These are phyloP conservation scores for Blastobasis adustella DNA, from an alignment of 2,888 invertebrate species.

Conservation along the genomic window DNA sequence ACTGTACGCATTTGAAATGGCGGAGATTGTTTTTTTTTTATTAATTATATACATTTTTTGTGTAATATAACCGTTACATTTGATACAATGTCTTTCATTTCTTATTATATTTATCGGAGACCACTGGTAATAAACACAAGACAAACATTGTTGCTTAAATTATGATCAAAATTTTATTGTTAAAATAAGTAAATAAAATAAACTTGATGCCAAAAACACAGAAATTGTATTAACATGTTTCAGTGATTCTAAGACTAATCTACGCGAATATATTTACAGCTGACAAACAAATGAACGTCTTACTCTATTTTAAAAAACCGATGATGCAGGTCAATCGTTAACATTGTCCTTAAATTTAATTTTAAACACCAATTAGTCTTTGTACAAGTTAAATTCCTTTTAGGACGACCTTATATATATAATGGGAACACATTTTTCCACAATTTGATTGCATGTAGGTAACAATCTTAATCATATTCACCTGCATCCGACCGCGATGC, in stretches of 20 bases:
- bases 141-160: too few species aligned
- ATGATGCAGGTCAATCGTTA: slow-evolving; percentile 66
- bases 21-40: not conserved
- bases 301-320: slow-evolving; percentile 43
- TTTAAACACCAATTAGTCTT: slow-evolving; percentile 14
- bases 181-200: slow-evolving; percentile 75
- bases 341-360: slow-evolving; percentile 32
- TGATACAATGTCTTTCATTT: not conserved
- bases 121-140: too few species aligned
- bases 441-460: slow-evolving; percentile 36
- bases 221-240: slow-evolving; percentile 61
- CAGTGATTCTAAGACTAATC: slow-evolving; percentile 58
- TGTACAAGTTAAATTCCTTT: slow-evolving; percentile 43
- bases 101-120: too few species aligned
- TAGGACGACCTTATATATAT: slow-evolving; percentile 38
- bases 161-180: slow-evolving; percentile 67
- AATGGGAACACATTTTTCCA: slow-evolving; percentile 52
- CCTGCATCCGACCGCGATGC: slow-evolving; percentile 44
- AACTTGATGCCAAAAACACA: slow-evolving; percentile 70
- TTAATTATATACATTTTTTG: not conserved
- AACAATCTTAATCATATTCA: slow-evolving; percentile 59
- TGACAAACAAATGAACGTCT: slow-evolving; percentile 54
- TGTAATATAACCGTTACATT: not conserved
- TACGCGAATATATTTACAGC: slow-evolving; percentile 70
- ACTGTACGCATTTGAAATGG: not conserved